phyloP scores from a whole-genome alignment of 1,140 invertebrate species.

The Globodera rostochiensis region DNA sequence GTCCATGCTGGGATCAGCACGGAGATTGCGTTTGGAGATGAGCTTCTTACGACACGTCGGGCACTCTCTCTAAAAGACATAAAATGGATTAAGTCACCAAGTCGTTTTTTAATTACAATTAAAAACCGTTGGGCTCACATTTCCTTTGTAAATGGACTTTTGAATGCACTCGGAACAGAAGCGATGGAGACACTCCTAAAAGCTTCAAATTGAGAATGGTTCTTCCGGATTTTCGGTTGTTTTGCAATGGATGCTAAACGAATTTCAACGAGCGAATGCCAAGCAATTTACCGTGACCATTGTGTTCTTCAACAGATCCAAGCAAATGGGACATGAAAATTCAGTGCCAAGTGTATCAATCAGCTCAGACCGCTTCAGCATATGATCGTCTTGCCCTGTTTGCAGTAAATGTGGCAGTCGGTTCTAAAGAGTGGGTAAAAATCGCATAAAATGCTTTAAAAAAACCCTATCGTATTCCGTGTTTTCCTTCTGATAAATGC shows the following conservation, averaged over 20 bases:
- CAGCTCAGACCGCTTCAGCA: slow-evolving; percentile 6
- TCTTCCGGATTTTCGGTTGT: too few species aligned
- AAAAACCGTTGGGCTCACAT: slow-evolving; percentile 70
- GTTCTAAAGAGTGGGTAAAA: not conserved
- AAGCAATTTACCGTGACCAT: slow-evolving; percentile 65
- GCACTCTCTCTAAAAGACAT: slow-evolving; percentile 76
- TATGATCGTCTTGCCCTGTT: not conserved
- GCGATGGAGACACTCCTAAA: slow-evolving; percentile 86
- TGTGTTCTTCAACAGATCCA: slow-evolving; percentile 97
- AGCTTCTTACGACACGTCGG: slow-evolving; percentile 97
- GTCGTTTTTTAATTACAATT: not conserved
- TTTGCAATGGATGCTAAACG: too few species aligned
- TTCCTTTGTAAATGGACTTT: slow-evolving; percentile 90
- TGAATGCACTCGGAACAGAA: slow-evolving; percentile 98
- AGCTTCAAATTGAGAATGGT: not conserved
- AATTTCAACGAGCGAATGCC: not conserved
- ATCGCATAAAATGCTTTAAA: not conserved
- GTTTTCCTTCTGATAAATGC: slow-evolving; percentile 3
- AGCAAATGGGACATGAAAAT: slow-evolving; percentile 97
- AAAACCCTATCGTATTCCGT: not conserved
- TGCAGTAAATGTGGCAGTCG: slow-evolving; percentile 13
- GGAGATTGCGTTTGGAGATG: slow-evolving; percentile 89
- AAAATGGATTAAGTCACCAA: not conserved
- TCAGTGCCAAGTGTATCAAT: slow-evolving; percentile 86
- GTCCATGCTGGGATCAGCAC: slow-evolving; percentile 97